These are phyloP conservation scores for Fistularia tabacaria DNA, from an alignment of 2,797 vertebrate species.

Conservation along the genomic window DNA sequence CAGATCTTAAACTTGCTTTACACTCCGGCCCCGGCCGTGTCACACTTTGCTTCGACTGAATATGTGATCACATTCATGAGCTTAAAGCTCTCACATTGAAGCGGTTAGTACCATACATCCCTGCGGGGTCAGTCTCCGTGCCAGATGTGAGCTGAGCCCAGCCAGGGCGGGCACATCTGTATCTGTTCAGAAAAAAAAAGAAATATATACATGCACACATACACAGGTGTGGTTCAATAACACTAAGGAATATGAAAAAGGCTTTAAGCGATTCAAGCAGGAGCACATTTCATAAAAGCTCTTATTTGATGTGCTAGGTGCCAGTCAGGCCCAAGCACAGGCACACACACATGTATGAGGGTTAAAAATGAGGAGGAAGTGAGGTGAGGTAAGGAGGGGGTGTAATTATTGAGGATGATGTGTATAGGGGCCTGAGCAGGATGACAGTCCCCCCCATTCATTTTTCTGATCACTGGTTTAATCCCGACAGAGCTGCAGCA, in stretches of 20 bases:
- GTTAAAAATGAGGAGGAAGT: slow-evolving; percentile 48
- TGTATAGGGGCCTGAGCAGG: slow-evolving; percentile 64
- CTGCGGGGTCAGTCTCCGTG: slow-evolving; percentile 46
- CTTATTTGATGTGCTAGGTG: slow-evolving; percentile 60
- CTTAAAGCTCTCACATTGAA: slow-evolving; percentile 50
- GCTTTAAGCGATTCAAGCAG: slow-evolving; percentile 60
- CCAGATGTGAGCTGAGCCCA: slow-evolving; percentile 47
- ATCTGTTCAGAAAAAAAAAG: slow-evolving; percentile 31
- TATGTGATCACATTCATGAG: slow-evolving; percentile 62
- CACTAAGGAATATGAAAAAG: slow-evolving; percentile 16
- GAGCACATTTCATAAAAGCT: slow-evolving; percentile 63
- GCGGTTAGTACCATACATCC: slow-evolving; percentile 37
- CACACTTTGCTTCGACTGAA: slow-evolving; percentile 54
- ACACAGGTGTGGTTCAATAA: slow-evolving; percentile 42
- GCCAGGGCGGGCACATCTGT: slow-evolving; percentile 47
- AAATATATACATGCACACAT: slow-evolving; percentile 2
- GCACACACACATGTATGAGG: slow-evolving; percentile 34
- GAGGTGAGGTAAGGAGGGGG: slow-evolving; percentile 57
- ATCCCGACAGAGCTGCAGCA: slow-evolving; percentile 71
- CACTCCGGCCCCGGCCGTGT: slow-evolving; percentile 47
- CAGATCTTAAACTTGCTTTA: slow-evolving; percentile 57
- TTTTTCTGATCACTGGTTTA: slow-evolving; percentile 75
- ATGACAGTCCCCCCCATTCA: slow-evolving; percentile 72
- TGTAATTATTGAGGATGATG: slow-evolving; percentile 75
- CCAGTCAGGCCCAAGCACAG: slow-evolving; percentile 42